Percentiles rank a stretch among this genome's conserved stretches.
These are phyloP conservation scores for Drosophila pseudotalamancana DNA, from an alignment of 2,888 invertebrate genomes.

Conservation along the genomic window DNA sequence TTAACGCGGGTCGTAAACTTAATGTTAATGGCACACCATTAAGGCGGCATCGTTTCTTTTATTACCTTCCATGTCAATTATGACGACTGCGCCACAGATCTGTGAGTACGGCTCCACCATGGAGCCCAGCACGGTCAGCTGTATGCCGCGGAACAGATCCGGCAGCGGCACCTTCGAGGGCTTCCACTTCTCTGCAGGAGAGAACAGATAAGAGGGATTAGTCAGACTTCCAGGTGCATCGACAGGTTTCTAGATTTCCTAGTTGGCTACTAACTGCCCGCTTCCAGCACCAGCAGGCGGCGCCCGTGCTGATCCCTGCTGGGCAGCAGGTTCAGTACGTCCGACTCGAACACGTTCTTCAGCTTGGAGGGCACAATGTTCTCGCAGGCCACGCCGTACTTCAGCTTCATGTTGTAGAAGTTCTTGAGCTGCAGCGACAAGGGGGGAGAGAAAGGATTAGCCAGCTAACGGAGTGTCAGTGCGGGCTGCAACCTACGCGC, in stretches of 20 bases:
- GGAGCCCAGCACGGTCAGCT: conserved; percentile 89
- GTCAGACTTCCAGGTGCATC: background rate
- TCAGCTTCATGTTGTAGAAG: conserved; percentile 89
- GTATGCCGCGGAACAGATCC: conserved; percentile 89
- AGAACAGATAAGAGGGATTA: background rate
- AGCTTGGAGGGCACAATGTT: conserved; percentile 88
- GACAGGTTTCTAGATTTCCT: too few relatives aligned
- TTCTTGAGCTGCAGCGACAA: conserved; percentile 87
- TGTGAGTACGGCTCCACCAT: conserved; percentile 92
- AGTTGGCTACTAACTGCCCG: conserved; percentile 89
- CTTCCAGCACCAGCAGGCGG: conserved; percentile 89
- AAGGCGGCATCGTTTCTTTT: background rate
- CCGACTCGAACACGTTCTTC: conserved; percentile 87
- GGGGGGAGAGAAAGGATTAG: too few relatives aligned
- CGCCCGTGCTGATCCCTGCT: conserved; percentile 88
- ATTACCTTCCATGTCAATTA: conserved; percentile 89
- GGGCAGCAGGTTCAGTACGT: conserved; percentile 89
- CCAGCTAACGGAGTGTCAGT: too few relatives aligned
- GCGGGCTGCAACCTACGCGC: conserved; percentile 88
- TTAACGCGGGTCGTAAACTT: conserved; percentile 6
- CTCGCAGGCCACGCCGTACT: conserved; percentile 87
- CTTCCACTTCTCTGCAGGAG: conserved; percentile 88
- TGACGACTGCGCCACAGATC: conserved; percentile 89
- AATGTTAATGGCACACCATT: conserved; percentile 9
- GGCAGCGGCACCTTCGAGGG: conserved; percentile 88